Base-by-base conservation (phyloP, 2,113 vertebrate species). In the Polypterus senegalus region DNA sequence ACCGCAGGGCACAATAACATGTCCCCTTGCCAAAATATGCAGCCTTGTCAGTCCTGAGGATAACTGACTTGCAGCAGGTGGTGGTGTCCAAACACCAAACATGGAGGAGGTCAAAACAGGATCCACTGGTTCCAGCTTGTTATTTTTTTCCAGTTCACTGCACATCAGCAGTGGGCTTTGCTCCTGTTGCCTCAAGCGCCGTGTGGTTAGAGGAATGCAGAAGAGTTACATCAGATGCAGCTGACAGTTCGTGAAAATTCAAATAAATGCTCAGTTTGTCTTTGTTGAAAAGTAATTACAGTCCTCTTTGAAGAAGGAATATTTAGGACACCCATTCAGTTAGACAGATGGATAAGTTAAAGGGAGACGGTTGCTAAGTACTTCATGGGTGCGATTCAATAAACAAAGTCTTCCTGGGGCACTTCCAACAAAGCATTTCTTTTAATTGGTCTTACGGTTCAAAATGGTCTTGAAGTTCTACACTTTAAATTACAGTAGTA, bases 161-260 rank as follows among this genome's bases (percentile, higher is more conserved):
- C 54, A 8, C 10, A 55, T 55, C 54, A 10, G 54, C 10, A 55
- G 54, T 10, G 54, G 54, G 54, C 54, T 55, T 55, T 27, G 43
- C 54, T 5, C 10, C 54, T 11, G 54, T 27, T 55, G 54, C 54
- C 10, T 53, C 56, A 46, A 7, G 44, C 46, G 9, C 49, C 63
- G 10, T 48, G 46, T 49, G 49, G 56, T 11, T 58, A 9, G 11
- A 6, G 44, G 11, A 67, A 47, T n/a, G 46, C 8, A 57, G 49
- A 58, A 59, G 5, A 60, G 65, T 11, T 57, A 54, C 63, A 62
- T 67, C 67, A 66, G 59, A n/a, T 47, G 11, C 67, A 69, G 66
- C 69, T 67, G 65, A 69, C 46, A 45, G 49, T 63, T 63, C 57
- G 59, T 61, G 61, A 62, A 45, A 58, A 51, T 62, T 68, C 61